These are phyloP conservation scores for Picathartes gymnocephalus DNA, from an alignment of 2,113 vertebrate species.

Conservation along the genomic window DNA sequence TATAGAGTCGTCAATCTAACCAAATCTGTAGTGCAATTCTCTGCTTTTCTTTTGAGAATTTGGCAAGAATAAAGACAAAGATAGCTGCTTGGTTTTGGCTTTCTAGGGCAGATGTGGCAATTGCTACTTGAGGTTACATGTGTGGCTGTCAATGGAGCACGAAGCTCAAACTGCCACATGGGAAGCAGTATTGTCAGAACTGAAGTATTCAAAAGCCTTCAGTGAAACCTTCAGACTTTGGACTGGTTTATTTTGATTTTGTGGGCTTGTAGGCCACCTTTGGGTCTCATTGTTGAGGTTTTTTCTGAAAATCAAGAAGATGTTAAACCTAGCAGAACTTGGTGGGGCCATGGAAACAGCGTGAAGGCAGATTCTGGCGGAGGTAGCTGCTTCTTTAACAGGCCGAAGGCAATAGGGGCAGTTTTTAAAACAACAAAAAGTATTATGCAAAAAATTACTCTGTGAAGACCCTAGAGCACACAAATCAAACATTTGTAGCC, in stretches of 20 bases:
- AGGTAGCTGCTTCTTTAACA: not conserved
- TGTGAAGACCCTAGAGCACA: not conserved
- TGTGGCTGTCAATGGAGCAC: not conserved
- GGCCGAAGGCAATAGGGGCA: not conserved
- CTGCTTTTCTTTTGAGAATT: not conserved
- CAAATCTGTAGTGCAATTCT: not conserved
- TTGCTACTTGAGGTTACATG: not conserved
- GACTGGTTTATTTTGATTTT: not conserved
- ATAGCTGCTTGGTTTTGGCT: not conserved
- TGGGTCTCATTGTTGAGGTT: not conserved
- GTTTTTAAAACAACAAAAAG: not conserved
- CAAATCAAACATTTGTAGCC: not conserved
- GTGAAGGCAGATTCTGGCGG: not conserved
- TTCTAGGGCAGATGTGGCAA: not conserved
- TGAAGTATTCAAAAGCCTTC: not conserved
- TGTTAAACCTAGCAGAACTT: fast-evolving
- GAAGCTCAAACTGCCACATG: not conserved
- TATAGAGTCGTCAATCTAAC: not conserved
- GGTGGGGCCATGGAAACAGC: not conserved
- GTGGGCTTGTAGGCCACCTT: not conserved
- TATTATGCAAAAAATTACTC: not conserved
- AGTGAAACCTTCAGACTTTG: not conserved
- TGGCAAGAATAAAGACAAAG: not conserved
- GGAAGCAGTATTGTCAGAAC: not conserved
- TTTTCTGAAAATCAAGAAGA: not conserved